Evolutionary conservation across 2,888 invertebrate genomes (phyloP), one percentile per base, ranked within the genome.

Genomic region (Stenoptilia bipunctidactyla): DNA sequence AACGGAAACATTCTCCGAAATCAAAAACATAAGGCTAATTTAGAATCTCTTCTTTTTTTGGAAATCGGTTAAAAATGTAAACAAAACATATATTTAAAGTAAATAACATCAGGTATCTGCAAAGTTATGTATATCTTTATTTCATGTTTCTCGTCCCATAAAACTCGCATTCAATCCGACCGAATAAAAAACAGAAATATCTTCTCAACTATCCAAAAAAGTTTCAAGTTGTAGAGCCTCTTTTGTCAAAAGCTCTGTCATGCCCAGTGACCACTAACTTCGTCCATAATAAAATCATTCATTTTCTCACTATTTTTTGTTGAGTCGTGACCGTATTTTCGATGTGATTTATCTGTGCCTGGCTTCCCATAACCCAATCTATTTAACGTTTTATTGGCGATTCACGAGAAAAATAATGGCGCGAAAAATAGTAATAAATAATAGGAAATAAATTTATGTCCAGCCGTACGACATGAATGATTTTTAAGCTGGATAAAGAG

Each of bases 341-440:
- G 66, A 64, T 71, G 76, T 77, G 77, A 79, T 74, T 77, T 72
- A 74, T 67, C 69, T 58, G 53, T 56, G 55, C 55, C 65, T 58
- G 56, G 69, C 64, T 80, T 80, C 82, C 75, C 80, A 82, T 76
- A 76, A 70, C 70, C 63, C 61, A 68, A 67, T 72, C 72, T 70
- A 65, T 62, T 66, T 66, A 61, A 30, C 56, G 45, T 57, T 60
- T 57, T 60, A 56, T 58, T 61, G 50, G 53, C 56, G 55, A 58
- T 58, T 50, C 51, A 51, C 47, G 47, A 52, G 48, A 55, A 52
- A 55, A 50, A 49, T 50, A 45, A 45, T 33, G 38, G 27, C 9
- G 15, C 37, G 40, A 41, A 30, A 41, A 41, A 30, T 30, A 30
- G 30, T 30, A n/a, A 30, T 30, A 30, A 30, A 30, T 30, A 30